These are phyloP conservation scores for Dorcus hopei DNA, from an alignment of 2,888 invertebrate species.

Conservation along the genomic window DNA sequence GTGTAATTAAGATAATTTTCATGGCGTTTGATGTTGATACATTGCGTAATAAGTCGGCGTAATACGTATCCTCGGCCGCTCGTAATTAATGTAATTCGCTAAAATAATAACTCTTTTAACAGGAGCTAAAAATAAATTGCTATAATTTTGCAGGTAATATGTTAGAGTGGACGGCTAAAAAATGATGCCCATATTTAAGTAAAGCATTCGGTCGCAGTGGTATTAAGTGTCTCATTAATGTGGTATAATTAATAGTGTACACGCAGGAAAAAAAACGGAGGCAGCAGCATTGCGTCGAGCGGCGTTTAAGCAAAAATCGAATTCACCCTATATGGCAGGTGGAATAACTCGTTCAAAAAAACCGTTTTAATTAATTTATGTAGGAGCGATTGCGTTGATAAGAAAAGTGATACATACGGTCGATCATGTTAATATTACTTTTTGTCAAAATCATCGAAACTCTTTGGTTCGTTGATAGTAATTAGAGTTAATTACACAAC, in stretches of 20 bases:
- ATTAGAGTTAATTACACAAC: too few relatives aligned
- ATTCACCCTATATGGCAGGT: conserved; percentile 12
- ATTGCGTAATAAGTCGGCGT: too few relatives aligned
- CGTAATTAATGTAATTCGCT: conserved; percentile 1
- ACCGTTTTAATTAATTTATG: conserved; percentile 11
- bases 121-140: not conserved
- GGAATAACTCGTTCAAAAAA: conserved; percentile 11
- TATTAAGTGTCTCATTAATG: conserved; percentile 3
- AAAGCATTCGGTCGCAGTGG: not conserved
- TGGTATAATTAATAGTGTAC: conserved; percentile 3
- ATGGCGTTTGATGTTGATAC: too few relatives aligned
- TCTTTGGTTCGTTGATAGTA: too few relatives aligned
- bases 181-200: conserved; percentile 3
- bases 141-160: not conserved
- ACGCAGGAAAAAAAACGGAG: not conserved
- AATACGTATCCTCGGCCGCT: too few relatives aligned
- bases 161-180: not conserved
- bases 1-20: too few relatives aligned
- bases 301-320: conserved; percentile 10
- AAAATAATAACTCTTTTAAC: not conserved
- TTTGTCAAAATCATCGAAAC: too few relatives aligned
- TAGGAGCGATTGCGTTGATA: not conserved
- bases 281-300: not conserved
- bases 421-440: not conserved
- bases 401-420: not conserved